phyloP scores from a whole-genome alignment of 2,797 vertebrate species.

The Acanthopagrus latus region DNA sequence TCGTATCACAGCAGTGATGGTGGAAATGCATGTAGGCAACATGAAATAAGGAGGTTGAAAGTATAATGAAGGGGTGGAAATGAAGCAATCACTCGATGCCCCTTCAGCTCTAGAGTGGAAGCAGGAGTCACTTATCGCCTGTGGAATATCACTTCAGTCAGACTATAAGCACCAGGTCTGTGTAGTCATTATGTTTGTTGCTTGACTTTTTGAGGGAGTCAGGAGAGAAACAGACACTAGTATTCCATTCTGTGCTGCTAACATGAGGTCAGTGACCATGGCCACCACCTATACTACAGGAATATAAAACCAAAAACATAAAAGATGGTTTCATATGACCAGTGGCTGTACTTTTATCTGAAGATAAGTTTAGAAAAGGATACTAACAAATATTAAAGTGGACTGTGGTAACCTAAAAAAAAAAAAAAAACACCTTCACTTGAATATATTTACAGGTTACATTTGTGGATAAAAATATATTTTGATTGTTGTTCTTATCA shows the following conservation, averaged over 20 bases:
- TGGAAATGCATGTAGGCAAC: conserved; percentile 28
- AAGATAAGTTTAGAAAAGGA: neutral
- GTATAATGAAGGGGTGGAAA: conserved; percentile 6
- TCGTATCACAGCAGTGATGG: neutral
- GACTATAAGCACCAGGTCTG: too few relatives aligned
- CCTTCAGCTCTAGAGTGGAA: neutral
- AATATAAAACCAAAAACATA: neutral
- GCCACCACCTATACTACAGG: neutral
- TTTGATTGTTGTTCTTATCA: neutral
- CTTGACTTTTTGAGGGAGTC: neutral
- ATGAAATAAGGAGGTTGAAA: conserved; percentile 26
- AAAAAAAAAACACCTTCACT: neutral
- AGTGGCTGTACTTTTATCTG: neutral
- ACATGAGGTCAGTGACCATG: neutral
- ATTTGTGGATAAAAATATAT: neutral
- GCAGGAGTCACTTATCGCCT: neutral
- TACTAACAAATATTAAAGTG: neutral
- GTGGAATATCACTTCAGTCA: neutral
- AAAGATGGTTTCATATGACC: neutral
- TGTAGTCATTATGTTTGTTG: neutral
- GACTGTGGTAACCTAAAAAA: neutral
- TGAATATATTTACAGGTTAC: neutral
- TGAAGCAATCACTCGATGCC: conserved; percentile 17
- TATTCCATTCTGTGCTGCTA: neutral
- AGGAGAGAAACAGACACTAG: neutral